phyloP scores from a whole-genome alignment of 2,113 vertebrate species.

The Spermophilus dauricus region DNA sequence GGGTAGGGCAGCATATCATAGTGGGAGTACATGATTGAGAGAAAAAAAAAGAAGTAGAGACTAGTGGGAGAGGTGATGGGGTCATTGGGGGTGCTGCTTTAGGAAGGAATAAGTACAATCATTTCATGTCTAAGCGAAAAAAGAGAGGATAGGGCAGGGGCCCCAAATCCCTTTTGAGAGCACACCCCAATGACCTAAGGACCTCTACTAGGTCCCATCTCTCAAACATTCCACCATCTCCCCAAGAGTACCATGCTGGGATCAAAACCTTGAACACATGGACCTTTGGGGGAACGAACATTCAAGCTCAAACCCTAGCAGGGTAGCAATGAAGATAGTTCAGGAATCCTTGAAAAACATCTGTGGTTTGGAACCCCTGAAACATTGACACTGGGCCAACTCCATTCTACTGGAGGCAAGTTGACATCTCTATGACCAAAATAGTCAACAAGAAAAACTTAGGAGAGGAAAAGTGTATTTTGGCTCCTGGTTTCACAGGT shows the following conservation, averaged over 20 bases:
- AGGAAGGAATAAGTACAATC: no score
- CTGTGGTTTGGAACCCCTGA: neutral
- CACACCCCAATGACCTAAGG: neutral
- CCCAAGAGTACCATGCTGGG: neutral
- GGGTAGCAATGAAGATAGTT: neutral
- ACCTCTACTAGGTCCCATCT: no score
- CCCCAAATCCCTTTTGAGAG: neutral
- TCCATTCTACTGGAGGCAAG: neutral
- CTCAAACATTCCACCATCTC: neutral
- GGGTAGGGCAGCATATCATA: neutral
- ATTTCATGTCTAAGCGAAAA: neutral
- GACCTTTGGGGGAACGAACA: neutral
- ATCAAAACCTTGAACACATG: neutral
- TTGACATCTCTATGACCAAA: no score
- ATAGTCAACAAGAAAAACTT: no score
- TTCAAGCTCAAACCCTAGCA: neutral
- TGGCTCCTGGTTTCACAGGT: no score
- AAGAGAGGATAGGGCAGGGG: no score
- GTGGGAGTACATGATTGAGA: no score
- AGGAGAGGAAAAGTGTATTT: no score
- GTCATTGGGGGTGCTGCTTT: no score
- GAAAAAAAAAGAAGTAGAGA: no score
- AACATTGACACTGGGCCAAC: no score
- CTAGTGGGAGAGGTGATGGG: no score
- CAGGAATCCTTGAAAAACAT: neutral